Conservation (phyloP, 2,888 invertebrate species). For the Trissolcus brochymenae region DNA sequence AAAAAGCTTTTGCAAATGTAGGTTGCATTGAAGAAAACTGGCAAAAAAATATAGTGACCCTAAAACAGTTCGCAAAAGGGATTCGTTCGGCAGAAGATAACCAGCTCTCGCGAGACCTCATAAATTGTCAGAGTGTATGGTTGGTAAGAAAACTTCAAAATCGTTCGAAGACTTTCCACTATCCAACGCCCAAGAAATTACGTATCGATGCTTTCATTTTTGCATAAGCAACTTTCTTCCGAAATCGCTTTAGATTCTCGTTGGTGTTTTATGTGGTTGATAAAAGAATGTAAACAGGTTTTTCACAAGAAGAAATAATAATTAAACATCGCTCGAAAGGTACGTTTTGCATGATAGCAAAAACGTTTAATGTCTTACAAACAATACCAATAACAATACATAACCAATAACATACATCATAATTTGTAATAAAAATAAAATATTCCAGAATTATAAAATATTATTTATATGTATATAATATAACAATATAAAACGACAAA, state of each 20-base stretch:
- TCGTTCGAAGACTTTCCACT: conserved; percentile 42
- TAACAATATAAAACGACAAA: too few relatives aligned
- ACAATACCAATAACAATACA: too few relatives aligned
- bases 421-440: too few relatives aligned
- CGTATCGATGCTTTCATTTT: conserved; percentile 35
- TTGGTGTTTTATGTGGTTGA: too few relatives aligned
- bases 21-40: conserved; percentile 10
- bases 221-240: conserved; percentile 36
- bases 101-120: conserved; percentile 72
- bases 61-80: conserved; percentile 22
- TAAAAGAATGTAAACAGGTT: too few relatives aligned
- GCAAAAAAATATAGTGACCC: conserved; percentile 28
- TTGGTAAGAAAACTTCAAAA: conserved; percentile 42
- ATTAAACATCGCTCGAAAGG: too few relatives aligned
- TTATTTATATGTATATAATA: too few relatives aligned
- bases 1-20: conserved; percentile 9
- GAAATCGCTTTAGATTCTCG: background rate
- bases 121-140: conserved; percentile 65
- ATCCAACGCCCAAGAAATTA: conserved; percentile 27
- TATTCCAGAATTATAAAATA: too few relatives aligned
- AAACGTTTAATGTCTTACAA: too few relatives aligned
- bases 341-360: too few relatives aligned
- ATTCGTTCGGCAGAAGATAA: conserved; percentile 70
- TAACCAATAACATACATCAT: too few relatives aligned
- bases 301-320: too few relatives aligned